Percentiles rank a stretch among this genome's conserved stretches.
These are phyloP conservation scores for Plebejus melissa DNA, from an alignment of 2,888 invertebrate genomes.

Conservation along the genomic window DNA sequence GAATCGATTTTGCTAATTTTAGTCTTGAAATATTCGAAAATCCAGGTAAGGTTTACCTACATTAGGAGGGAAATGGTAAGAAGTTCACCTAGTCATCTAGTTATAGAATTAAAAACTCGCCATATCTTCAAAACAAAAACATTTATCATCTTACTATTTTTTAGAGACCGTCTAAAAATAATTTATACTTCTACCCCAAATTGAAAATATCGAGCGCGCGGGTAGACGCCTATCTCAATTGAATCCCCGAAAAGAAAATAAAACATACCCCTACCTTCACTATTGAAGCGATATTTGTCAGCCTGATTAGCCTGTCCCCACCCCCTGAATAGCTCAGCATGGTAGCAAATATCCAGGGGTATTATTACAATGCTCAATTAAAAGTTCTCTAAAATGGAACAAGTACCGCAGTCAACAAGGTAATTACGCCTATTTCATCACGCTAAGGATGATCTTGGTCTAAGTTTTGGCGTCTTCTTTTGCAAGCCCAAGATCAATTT, in stretches of 20 bases:
- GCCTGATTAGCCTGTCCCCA: slow-evolving; percentile 70
- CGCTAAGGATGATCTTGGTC: not conserved
- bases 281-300: slow-evolving; percentile 74
- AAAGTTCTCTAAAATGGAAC: not conserved
- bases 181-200: slow-evolving; percentile 53
- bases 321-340: slow-evolving; percentile 67
- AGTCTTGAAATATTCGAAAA: too few species aligned
- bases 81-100: too few species aligned
- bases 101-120: not conserved
- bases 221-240: slow-evolving; percentile 73
- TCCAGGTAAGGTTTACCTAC: too few species aligned
- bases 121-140: not conserved
- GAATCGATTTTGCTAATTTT: too few species aligned
- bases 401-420: not conserved
- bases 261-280: slow-evolving; percentile 56
- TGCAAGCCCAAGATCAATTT: too few species aligned
- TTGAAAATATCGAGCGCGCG: slow-evolving; percentile 65
- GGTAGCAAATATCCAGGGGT: slow-evolving; percentile 49
- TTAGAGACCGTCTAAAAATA: slow-evolving; percentile 25
- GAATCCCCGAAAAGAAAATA: slow-evolving; percentile 75
- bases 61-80: too few species aligned
- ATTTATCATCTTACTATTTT: not conserved
- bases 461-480: too few species aligned
- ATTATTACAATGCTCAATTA: slow-evolving; percentile 21
- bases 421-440: not conserved